Percentiles rank a stretch among this genome's conserved stretches.
Evolutionary conservation across 2,113 vertebrate genomes (phyloP).

Genomic region (Ceratotherium simum): DNA sequence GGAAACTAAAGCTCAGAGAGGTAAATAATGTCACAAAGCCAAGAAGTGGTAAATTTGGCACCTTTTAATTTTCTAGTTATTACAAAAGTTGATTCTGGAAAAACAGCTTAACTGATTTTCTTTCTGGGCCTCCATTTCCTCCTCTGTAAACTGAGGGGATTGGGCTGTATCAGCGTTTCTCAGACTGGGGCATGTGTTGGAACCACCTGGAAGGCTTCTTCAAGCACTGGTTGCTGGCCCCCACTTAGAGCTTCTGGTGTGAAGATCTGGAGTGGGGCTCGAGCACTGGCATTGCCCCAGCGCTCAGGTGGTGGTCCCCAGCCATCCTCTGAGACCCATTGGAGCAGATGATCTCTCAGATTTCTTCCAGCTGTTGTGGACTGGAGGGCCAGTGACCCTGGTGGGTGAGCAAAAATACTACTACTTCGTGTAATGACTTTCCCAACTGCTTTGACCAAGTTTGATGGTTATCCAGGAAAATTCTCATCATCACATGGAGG

Average conservation of each 20-base stretch:
- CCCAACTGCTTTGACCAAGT: not conserved
- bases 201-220: not conserved
- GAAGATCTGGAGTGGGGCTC: not conserved
- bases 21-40: constrained; percentile 34
- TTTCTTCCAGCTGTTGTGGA: not conserved
- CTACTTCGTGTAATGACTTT: not conserved
- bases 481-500: not conserved
- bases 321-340: not conserved
- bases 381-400: not conserved
- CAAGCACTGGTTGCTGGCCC: not conserved
- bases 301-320: not conserved
- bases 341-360: not conserved
- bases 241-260: not conserved
- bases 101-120: not conserved
- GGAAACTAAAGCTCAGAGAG: not conserved
- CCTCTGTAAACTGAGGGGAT: not conserved
- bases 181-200: not conserved
- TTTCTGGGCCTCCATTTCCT: not conserved
- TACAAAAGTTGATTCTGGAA: not conserved
- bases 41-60: not conserved
- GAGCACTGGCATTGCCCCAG: not conserved
- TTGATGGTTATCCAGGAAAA: not conserved
- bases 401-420: not conserved
- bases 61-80: not conserved
- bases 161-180: not conserved